phyloP scores from a whole-genome alignment of 2,888 invertebrate species.

The Baronia brevicornis region DNA sequence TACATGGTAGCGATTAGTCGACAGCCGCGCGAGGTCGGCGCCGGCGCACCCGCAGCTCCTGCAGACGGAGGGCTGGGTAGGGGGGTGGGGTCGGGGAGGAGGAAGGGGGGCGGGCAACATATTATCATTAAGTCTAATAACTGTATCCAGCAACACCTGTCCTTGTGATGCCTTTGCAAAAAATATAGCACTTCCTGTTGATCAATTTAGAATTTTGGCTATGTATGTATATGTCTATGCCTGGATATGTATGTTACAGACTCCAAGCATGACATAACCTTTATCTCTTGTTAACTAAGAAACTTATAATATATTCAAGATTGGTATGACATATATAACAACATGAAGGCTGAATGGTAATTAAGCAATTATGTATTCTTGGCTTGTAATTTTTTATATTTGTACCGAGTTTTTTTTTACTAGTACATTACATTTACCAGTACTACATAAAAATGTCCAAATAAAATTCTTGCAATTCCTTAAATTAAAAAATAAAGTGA shows the following conservation, averaged over 20 bases:
- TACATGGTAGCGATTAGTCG: slow-evolving; percentile 61
- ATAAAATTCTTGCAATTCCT: too few relatives aligned
- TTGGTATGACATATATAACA: slow-evolving; percentile 43
- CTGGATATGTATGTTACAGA: background rate
- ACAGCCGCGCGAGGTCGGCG: slow-evolving; percentile 43
- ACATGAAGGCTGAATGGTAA: slow-evolving; percentile 31
- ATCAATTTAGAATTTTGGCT: background rate
- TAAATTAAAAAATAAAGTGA: too few relatives aligned
- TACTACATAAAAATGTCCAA: too few relatives aligned
- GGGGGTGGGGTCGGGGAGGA: slow-evolving; percentile 36
- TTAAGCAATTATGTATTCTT: slow-evolving; percentile 7
- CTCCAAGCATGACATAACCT: slow-evolving; percentile 11
- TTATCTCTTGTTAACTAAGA: slow-evolving; percentile 16
- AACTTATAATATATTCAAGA: slow-evolving; percentile 17
- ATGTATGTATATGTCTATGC: slow-evolving; percentile 3
- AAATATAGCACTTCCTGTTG: slow-evolving; percentile 1
- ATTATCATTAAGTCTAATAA: slow-evolving; percentile 23
- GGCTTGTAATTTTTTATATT: slow-evolving; percentile 2
- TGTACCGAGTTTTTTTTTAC: too few relatives aligned
- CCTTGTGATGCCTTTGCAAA: slow-evolving; percentile 7
- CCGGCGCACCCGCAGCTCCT: slow-evolving; percentile 43
- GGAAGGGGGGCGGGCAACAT: slow-evolving; percentile 30
- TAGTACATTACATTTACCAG: too few relatives aligned
- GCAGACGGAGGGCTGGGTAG: slow-evolving; percentile 41
- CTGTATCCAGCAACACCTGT: slow-evolving; percentile 11